Base-by-base conservation (phyloP, 2,113 vertebrate species). In the Hippocampus barbouri region DNA sequence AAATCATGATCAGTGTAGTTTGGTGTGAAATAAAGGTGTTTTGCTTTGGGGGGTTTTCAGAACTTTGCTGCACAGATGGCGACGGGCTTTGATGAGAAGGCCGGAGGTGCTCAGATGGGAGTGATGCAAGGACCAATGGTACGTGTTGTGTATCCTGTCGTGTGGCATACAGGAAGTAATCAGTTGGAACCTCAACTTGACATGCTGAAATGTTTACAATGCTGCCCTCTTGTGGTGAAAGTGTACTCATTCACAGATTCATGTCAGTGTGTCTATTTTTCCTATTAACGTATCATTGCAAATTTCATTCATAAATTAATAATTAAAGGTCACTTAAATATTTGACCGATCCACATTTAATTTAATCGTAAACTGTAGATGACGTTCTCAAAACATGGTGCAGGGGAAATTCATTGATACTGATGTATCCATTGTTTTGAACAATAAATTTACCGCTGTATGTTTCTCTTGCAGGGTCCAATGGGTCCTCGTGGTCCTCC, bases 51-150 rank as follows among this genome's bases (percentile, higher is more conserved):
- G 30, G 30, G 30, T 2, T 30, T 60, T 8, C 85, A 98, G 96
- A 95, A 93, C 90, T 98, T 98, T 80, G 96, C 94, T 73, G 96
- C 96, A 82, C 96, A 98, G 90, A 95, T 98, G 96, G 88, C 95
- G 8, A 88, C 87, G 73, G 96, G 96, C 56, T 96, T 96, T 73
- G 96, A 98, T 12, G 96, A 97, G 89, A 98, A 98, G 85, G 90
- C 95, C 6, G 95, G 96, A 56, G 92, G 91, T 0, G 94, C 91
- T 75, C 90, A 93, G 84, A 89, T 97, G 96, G 96, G 96, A 18
- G 96, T 97, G 72, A 96, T 97, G 96, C 95, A 97, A 83, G 96
- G 96, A 66, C 96, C 96, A 16, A 98, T 97, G 96, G 96, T 97
- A 75, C 90, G 87, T 0, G 3, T 12, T 6, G 0, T 51, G 9